These are phyloP conservation scores for Digitonthophagus gazella DNA, from an alignment of 2,888 invertebrate genomes.

Conservation along the genomic window DNA sequence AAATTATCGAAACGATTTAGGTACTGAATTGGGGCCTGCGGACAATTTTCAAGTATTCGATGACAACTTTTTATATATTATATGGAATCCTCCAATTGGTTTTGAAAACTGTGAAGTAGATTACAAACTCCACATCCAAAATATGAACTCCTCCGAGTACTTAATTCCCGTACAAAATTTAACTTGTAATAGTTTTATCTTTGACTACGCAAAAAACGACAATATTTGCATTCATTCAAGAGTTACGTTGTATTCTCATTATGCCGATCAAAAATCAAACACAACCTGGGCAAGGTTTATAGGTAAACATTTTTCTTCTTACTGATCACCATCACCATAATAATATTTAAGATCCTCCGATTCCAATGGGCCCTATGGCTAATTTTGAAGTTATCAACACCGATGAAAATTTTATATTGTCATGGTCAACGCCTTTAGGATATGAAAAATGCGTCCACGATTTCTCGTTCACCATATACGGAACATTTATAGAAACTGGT, in stretches of 20 bases:
- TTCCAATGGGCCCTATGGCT: too few relatives aligned
- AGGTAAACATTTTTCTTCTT: too few relatives aligned
- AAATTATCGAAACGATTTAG: background rate
- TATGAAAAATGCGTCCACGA: too few relatives aligned
- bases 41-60: background rate
- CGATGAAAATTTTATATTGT: too few relatives aligned
- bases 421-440: too few relatives aligned
- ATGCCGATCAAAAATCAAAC: background rate
- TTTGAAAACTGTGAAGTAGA: background rate
- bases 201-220: background rate
- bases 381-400: too few relatives aligned
- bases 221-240: background rate
- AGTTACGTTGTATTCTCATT: background rate
- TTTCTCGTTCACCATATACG: too few relatives aligned
- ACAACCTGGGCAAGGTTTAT: too few relatives aligned
- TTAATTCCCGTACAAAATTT: background rate
- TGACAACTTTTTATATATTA: background rate
- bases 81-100: background rate
- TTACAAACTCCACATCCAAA: background rate
- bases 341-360: too few relatives aligned
- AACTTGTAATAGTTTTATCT: background rate
- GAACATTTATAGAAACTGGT: too few relatives aligned
- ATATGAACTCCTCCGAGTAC: background rate
- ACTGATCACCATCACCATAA: too few relatives aligned
- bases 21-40: background rate